Conservation (phyloP, 2,888 invertebrate species). For the Odontocolon sp. region DNA sequence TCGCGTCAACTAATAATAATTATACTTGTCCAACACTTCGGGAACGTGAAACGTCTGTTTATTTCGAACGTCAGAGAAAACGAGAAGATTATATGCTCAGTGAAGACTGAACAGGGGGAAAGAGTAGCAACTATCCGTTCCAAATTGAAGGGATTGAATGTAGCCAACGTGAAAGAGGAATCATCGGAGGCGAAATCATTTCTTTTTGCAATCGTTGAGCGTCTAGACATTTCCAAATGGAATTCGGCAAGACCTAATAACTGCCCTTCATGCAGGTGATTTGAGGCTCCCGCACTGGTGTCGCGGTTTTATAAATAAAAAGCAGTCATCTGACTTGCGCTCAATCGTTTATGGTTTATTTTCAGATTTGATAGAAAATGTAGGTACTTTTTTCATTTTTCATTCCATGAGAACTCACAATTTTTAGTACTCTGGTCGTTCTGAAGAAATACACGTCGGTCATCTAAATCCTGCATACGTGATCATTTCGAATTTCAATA, state of each 20-base stretch:
- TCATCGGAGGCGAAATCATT: constrained; percentile 32
- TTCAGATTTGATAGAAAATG: too few relatives aligned
- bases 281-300: constrained; percentile 16
- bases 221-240: constrained; percentile 35
- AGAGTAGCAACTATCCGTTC: constrained; percentile 45
- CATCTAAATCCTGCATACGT: constrained; percentile 34
- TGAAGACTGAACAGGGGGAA: constrained; percentile 33
- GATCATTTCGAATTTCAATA: constrained; percentile 51
- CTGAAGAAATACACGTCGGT: constrained; percentile 26
- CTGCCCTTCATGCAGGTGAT: neutral
- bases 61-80: constrained; percentile 51
- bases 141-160: constrained; percentile 51
- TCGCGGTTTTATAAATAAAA: too few relatives aligned
- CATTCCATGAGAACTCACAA: constrained; percentile 64
- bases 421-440: constrained; percentile 57
- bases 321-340: neutral
- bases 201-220: constrained; percentile 30
- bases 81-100: constrained; percentile 56
- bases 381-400: neutral
- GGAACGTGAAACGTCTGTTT: constrained; percentile 31
- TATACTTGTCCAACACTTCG: constrained; percentile 54
- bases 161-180: constrained; percentile 23
- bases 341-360: constrained; percentile 56
- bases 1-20: constrained; percentile 59
- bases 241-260: constrained; percentile 31